These are phyloP conservation scores for Thalassaphorura encarpata DNA, from an alignment of 1,140 invertebrate species.

Conservation along the genomic window DNA sequence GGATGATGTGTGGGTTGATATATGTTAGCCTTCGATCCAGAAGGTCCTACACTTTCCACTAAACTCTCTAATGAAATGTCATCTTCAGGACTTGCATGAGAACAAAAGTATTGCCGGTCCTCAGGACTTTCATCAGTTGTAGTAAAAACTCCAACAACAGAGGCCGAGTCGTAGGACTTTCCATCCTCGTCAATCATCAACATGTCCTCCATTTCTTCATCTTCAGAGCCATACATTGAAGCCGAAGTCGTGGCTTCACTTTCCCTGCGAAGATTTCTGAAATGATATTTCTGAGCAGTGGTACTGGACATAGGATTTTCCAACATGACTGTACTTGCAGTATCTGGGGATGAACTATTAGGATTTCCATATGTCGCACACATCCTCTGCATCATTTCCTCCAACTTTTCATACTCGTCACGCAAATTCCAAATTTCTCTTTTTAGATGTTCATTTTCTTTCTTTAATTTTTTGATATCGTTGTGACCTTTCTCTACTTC, in stretches of 20 bases:
- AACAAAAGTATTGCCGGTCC: background rate
- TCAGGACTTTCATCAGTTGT: background rate
- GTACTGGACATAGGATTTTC: too few species aligned
- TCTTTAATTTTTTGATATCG: constrained; percentile 74
- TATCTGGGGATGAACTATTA: too few species aligned
- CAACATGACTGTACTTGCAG: too few species aligned
- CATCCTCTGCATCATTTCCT: too few species aligned
- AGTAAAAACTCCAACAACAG: constrained; percentile 3
- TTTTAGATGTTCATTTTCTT: constrained; percentile 74
- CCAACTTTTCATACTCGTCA: constrained; percentile 75
- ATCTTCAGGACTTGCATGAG: background rate
- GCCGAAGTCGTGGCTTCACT: constrained; percentile 18
- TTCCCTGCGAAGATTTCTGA: too few species aligned
- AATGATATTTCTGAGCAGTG: too few species aligned
- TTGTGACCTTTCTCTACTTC: constrained; percentile 81
- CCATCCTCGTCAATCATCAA: constrained; percentile 15
- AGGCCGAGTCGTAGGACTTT: constrained; percentile 1
- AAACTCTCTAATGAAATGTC: background rate
- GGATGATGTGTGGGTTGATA: background rate
- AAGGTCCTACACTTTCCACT: background rate
- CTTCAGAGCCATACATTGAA: constrained; percentile 53
- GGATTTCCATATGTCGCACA: too few species aligned
- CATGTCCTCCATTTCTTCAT: constrained; percentile 4
- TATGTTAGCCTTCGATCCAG: background rate
- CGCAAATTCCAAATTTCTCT: constrained; percentile 74